These are phyloP conservation scores for Meiosimyza platycephala DNA, from an alignment of 2,888 invertebrate genomes.

Conservation along the genomic window DNA sequence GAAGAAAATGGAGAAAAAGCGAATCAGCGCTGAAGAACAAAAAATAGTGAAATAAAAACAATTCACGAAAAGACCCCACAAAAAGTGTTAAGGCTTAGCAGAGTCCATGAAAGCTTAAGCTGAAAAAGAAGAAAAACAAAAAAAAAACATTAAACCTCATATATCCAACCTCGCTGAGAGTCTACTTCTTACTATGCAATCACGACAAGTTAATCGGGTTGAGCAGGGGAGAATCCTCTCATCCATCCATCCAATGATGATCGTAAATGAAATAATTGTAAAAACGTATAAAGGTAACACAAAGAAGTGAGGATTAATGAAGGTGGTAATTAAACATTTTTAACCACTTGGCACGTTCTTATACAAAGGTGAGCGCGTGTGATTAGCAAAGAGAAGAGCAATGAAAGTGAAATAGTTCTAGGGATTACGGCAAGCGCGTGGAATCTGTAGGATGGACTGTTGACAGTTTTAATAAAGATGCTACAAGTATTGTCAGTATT, in stretches of 20 bases:
- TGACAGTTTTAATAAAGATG: conserved; percentile 29
- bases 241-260: not conserved
- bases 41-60: conserved; percentile 6
- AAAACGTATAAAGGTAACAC: not conserved
- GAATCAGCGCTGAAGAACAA: conserved; percentile 20
- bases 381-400: conserved; percentile 4
- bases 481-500: not conserved
- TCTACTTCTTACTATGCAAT: not conserved
- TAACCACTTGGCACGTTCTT: conserved; percentile 36
- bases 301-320: conserved; percentile 30
- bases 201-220: not conserved
- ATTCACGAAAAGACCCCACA: conserved; percentile 31
- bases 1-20: not conserved
- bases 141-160: not conserved
- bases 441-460: conserved; percentile 4
- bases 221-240: too few species aligned
- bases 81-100: conserved; percentile 28
- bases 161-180: conserved; percentile 11
- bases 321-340: conserved; percentile 35
- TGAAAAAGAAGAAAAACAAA: not conserved
- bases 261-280: conserved; percentile 24
- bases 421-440: not conserved
- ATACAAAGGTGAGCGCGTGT: conserved; percentile 19
- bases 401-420: not conserved
- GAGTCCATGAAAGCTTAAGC: not conserved